Base-by-base conservation (phyloP, 2,888 invertebrate genomes). In the Acleris laterana region DNA sequence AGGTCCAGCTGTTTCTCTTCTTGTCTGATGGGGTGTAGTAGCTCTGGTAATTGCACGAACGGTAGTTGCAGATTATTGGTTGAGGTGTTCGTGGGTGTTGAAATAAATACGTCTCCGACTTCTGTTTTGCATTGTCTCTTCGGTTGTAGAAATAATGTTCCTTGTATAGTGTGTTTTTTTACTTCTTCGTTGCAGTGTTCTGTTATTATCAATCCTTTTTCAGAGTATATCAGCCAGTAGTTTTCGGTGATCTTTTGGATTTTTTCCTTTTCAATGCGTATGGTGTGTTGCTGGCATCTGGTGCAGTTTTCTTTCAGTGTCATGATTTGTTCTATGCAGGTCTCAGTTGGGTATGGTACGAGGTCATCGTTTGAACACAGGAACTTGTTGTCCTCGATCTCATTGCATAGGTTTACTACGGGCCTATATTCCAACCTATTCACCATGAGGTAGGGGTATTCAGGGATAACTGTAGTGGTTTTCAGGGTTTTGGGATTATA, bases 311-410 rank as follows among this genome's bases (percentile, higher is more conserved):
- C 52, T 38, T 60, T 62, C 46, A 62, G 16, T 13, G 62, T n/a
- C 56, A 68, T 59, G 17, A 68, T 44, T 63, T 68, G 63, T 63
- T 68, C 63, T 9, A 68, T 68, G 53, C 68, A 63, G n/a, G 63
- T 63, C 13, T 20, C 58, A 20, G 25, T 28, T 6, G 63, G 32
- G 13, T 63, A 42, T 5, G 17, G 44, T 9, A 49, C 58, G 13
- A 58, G n/a, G 58, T 58, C 38, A 16, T 63, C 48, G 5, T 52
- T 51, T 1, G 50, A 19, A 19, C 63, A 56, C 16, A 63, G 17
- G 50, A 17, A 58, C 19, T 44, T 22, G 32, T 56, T n/a, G 19
- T 69, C 53, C n/a, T 67, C 64, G 4, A 64, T 61, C 22, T 69
- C 67, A 16, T 63, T 42, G 44, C 69, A 69, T 9, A 28, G 46